These are phyloP conservation scores for Heliconius himera DNA, from an alignment of 1,140 invertebrate genomes.

Conservation along the genomic window DNA sequence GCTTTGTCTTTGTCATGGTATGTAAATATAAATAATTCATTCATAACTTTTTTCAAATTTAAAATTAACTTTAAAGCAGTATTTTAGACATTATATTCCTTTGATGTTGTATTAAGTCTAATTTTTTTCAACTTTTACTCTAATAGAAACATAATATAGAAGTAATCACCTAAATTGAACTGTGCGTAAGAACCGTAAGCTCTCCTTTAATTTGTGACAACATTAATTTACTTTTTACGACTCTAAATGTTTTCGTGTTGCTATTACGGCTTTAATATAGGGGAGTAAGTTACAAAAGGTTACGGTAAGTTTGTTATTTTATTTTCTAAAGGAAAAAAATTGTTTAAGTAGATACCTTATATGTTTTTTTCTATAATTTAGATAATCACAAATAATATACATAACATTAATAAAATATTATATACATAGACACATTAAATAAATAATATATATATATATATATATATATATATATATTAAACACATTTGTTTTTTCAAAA, in stretches of 20 bases:
- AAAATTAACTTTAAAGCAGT: too few species aligned
- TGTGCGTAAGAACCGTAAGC: constrained; percentile 43
- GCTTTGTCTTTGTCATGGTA: too few species aligned
- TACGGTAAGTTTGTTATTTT: not conserved
- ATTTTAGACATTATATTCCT: too few species aligned
- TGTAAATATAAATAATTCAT: too few species aligned
- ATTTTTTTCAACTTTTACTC: not conserved
- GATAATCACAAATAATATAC: too few species aligned
- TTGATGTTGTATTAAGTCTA: not conserved
- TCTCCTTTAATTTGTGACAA: constrained; percentile 53
- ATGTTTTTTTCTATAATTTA: too few species aligned
- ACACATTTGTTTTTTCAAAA: too few species aligned
- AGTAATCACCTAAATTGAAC: constrained; percentile 52
- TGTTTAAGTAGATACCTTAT: not conserved
- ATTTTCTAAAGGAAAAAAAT: not conserved
- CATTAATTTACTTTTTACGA: constrained; percentile 59
- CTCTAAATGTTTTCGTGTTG: constrained; percentile 54
- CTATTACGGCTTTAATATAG: constrained; percentile 42
- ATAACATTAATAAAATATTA: too few species aligned
- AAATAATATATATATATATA: too few species aligned
- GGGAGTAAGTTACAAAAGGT: not conserved
- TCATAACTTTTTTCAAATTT: too few species aligned
- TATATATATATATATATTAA: too few species aligned
- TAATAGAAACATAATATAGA: constrained; percentile 22
- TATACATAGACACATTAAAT: too few species aligned